phyloP scores from a whole-genome alignment of 2,113 vertebrate genomes.

The Sylvia atricapilla region DNA sequence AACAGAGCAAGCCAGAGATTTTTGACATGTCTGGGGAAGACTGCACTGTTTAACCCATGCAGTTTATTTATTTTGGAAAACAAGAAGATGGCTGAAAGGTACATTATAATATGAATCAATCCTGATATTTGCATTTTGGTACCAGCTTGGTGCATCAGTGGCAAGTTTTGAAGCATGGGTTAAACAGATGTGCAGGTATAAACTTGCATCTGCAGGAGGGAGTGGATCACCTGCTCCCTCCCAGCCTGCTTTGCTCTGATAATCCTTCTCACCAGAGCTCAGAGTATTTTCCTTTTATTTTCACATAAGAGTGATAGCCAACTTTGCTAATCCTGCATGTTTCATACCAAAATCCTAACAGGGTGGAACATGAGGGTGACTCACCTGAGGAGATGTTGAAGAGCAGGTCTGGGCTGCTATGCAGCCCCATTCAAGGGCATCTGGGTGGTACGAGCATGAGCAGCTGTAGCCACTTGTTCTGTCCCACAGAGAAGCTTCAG shows the following conservation, averaged over 20 bases:
- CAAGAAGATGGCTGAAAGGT: not conserved
- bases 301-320: not conserved
- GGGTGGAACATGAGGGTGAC: not conserved
- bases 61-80: not conserved
- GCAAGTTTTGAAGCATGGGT: not conserved
- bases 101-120: not conserved
- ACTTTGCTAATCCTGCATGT: not conserved
- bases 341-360: not conserved
- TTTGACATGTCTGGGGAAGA: not conserved
- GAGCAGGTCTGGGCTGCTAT: not conserved
- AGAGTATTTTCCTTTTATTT: not conserved
- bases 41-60: not conserved
- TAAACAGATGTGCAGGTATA: not conserved
- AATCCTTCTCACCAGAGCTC: not conserved
- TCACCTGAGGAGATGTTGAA: not conserved
- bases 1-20: not conserved
- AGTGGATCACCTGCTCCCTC: not conserved
- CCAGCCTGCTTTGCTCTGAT: not conserved
- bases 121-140: not conserved
- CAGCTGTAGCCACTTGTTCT: not conserved
- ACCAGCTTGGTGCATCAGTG: not conserved
- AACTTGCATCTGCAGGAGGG: not conserved
- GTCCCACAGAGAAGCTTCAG: not conserved
- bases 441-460: not conserved
- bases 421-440: not conserved